Evolutionary conservation across 2,888 invertebrate genomes (phyloP).

Genomic region (Euproctis similis): DNA sequence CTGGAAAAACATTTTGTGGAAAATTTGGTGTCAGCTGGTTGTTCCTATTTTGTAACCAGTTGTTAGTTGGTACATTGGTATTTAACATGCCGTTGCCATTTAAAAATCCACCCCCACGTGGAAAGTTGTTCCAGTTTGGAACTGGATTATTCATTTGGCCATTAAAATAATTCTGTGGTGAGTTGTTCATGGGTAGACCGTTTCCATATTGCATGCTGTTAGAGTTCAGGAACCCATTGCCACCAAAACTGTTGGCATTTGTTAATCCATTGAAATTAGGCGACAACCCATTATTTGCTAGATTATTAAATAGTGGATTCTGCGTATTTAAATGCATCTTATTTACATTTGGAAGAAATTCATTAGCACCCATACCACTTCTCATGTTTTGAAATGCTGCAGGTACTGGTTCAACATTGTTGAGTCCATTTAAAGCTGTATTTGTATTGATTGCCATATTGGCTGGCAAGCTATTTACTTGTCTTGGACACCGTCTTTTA

Average conservation of each 20-base stretch:
- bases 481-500: conserved; percentile 8
- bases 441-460: not conserved
- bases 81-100: conserved; percentile 3
- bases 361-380: conserved; percentile 1
- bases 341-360: conserved; percentile 4
- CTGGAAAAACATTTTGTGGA: not conserved
- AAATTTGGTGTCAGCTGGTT: no score
- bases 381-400: not conserved
- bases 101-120: conserved; percentile 1
- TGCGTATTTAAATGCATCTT: conserved; percentile 2
- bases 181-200: not conserved
- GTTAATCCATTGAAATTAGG: conserved; percentile 4
- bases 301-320: conserved; percentile 1
- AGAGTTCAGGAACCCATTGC: not conserved
- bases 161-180: not conserved
- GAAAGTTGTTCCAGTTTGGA: conserved; percentile 1
- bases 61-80: conserved; percentile 8
- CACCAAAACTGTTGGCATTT: not conserved
- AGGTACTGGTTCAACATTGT: conserved; percentile 2
- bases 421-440: conserved; percentile 1
- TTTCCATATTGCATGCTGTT: not conserved
- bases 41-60: conserved; percentile 5
- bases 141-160: not conserved
- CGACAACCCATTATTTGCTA: conserved; percentile 1
- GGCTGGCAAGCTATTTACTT: conserved; percentile 4